These are phyloP conservation scores for Branchellion lobata DNA, from an alignment of 2,888 invertebrate species.

Conservation along the genomic window DNA sequence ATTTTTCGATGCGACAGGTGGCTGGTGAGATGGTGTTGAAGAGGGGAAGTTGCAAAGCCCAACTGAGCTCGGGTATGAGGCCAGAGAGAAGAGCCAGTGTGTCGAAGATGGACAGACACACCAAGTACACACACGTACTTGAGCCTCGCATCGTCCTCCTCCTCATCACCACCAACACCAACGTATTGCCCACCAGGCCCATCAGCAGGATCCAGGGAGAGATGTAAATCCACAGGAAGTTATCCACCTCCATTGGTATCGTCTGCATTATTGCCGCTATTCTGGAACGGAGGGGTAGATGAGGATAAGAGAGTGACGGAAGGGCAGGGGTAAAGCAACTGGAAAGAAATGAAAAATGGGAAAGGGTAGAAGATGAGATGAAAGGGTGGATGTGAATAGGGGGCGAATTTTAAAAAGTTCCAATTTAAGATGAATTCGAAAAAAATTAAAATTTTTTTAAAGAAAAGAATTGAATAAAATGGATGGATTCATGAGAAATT, in stretches of 20 bases:
- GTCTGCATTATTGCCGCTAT: neutral
- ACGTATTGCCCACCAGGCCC: constrained; percentile 52
- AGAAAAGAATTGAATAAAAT: too few relatives aligned
- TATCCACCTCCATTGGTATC: neutral
- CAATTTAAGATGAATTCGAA: too few relatives aligned
- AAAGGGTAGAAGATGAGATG: too few relatives aligned
- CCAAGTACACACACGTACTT: constrained; percentile 52
- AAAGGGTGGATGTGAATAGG: too few relatives aligned
- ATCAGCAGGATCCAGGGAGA: constrained; percentile 51
- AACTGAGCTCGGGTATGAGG: constrained; percentile 50
- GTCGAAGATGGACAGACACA: constrained; percentile 51
- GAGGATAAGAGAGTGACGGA: too few relatives aligned
- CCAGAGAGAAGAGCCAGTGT: constrained; percentile 51
- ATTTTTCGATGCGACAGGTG: constrained; percentile 57
- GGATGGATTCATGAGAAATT: too few relatives aligned
- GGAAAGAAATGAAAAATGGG: too few relatives aligned
- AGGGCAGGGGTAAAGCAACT: too few relatives aligned
- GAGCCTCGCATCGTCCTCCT: constrained; percentile 50
- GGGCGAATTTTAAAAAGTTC: too few relatives aligned
- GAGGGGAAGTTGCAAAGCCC: constrained; percentile 6
- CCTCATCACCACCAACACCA: constrained; percentile 51
- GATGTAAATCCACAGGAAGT: constrained; percentile 51
- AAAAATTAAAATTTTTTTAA: too few relatives aligned
- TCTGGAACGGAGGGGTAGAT: neutral
- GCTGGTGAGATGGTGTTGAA: constrained; percentile 47